Evolutionary conservation across 2,797 vertebrate genomes (phyloP), one percentile per base, ranked within the genome.

Genomic region (Bryconaethiops microstoma): DNA sequence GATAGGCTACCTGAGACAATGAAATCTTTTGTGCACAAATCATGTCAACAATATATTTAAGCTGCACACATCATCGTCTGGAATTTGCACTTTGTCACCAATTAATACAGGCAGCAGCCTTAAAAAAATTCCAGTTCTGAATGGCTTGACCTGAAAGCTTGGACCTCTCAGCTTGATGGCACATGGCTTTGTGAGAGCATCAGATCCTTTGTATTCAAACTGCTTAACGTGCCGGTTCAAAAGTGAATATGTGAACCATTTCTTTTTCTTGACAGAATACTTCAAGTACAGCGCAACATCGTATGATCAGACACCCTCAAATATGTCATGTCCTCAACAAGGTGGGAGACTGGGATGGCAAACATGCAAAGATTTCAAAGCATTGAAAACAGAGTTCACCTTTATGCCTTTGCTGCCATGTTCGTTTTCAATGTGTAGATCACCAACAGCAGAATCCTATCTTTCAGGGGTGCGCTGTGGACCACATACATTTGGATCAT

Each of bases 21-120:
- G 29, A 74, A 75, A 76, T 13, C 21, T 42, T 84, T 40, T 85
- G 80, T 0, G 73, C 64, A 85, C 74, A 88, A 75, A 83, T 76
- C 73, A 88, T 5, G 52, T 85, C 74, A 55, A 85, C 60, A 50
- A 80, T 79, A 54, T 86, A 65, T 81, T 82, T 78, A 77, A 84
- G 60, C 40, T 84, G 29, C 29, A 81, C 39, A 76, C 29, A 29
- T 29, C 68, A 25, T 77, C 65, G 60, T 60, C 55, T 77, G 65
- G 21, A 54, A 71, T 50, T 81, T 76, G 72, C 25, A 76, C 72
- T 76, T 81, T 29, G 29, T 29, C 29, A 29, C 29, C 29, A 29
- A 81, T 81, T 75, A 80, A 67, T 48, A 80, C 60, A 48, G 72
- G 62, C 40, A 80, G 35, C 72, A 80, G 59, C 7, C 79, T 75